Conservation (phyloP, 2,888 invertebrate genomes). For the Sepioteuthis lessoniana region DNA sequence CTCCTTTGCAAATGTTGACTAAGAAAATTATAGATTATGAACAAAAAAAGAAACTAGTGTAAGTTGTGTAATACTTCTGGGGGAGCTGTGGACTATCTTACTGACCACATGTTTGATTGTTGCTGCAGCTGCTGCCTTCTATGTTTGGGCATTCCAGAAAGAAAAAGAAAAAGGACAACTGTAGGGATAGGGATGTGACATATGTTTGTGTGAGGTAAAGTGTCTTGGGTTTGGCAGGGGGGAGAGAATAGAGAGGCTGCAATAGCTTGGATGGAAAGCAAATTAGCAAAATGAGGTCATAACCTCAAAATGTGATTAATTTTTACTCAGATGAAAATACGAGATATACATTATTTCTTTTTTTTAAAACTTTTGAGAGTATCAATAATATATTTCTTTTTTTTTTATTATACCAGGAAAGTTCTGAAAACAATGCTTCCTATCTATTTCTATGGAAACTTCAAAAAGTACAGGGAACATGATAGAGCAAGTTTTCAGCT, state of each 20-base stretch:
- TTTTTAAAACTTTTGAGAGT: too few species aligned
- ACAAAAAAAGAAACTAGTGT: not conserved
- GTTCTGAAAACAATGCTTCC: too few species aligned
- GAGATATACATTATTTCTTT: too few species aligned
- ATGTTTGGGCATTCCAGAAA: not conserved
- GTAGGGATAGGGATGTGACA: not conserved
- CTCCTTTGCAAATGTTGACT: not conserved
- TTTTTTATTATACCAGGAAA: too few species aligned
- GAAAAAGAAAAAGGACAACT: too few species aligned
- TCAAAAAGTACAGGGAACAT: too few species aligned
- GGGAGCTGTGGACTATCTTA: not conserved
- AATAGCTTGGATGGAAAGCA: too few species aligned
- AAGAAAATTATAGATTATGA: not conserved
- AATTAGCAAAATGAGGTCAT: not conserved
- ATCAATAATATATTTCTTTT: too few species aligned
- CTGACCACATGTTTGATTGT: not conserved
- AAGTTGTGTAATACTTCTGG: not conserved
- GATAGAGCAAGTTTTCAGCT: too few species aligned
- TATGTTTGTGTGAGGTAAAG: not conserved
- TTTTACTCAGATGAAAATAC: not conserved
- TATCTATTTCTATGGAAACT: too few species aligned
- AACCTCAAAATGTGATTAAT: not conserved
- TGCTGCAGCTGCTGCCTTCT: constrained; percentile 1
- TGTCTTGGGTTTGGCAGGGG: not conserved
- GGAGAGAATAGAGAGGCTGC: not conserved